Evolutionary conservation across 2,888 invertebrate species (phyloP).

Genomic region (Chironomus tentans): DNA sequence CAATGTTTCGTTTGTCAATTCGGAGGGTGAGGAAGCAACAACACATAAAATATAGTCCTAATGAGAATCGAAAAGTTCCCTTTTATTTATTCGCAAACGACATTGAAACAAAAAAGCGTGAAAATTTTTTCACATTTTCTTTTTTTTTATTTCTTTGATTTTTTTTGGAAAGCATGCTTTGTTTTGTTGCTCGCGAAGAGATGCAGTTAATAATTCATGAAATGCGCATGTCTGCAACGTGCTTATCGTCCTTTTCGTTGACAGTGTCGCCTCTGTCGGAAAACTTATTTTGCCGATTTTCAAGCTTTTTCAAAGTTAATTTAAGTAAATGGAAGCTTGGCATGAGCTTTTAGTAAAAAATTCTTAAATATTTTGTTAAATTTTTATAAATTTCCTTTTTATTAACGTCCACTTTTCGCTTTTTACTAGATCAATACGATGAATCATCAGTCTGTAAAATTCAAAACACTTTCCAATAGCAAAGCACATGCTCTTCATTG

Average conservation of each 20-base stretch:
- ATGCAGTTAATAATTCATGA: background rate
- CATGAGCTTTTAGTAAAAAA: background rate
- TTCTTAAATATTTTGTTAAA: background rate
- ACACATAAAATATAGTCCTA: background rate
- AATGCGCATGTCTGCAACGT: background rate
- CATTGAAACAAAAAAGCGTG: background rate
- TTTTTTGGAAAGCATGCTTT: background rate
- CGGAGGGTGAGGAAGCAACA: background rate
- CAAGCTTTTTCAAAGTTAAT: background rate
- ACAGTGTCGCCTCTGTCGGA: background rate
- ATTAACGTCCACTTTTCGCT: background rate
- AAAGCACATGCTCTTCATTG: constrained; percentile 12
- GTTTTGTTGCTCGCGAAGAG: background rate
- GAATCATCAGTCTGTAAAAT: background rate
- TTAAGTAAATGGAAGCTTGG: background rate
- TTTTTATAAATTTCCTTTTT: background rate
- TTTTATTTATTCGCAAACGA: too few relatives aligned
- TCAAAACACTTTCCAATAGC: constrained; percentile 5
- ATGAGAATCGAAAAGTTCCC: background rate
- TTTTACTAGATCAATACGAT: background rate
- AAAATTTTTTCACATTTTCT: background rate
- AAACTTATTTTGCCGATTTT: background rate
- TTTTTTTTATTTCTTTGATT: background rate
- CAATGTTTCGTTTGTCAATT: too few relatives aligned
- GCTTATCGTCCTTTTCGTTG: background rate